phyloP scores from a whole-genome alignment of 2,888 invertebrate species.

The Cephus pulcher region DNA sequence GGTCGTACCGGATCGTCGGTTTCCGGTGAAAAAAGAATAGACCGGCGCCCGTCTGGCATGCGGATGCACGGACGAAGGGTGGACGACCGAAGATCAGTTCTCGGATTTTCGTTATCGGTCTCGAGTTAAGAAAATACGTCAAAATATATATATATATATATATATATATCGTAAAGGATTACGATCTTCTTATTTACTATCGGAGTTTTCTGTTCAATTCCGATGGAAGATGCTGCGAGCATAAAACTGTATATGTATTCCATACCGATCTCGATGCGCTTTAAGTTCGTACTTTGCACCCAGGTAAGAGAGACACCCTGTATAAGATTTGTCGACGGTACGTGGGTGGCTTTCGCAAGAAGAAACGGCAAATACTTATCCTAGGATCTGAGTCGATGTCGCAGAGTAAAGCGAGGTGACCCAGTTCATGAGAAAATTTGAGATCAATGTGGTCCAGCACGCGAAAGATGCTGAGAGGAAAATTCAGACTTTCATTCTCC shows the following conservation, averaged over 20 bases:
- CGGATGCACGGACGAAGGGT: too few species aligned
- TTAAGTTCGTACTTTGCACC: neutral
- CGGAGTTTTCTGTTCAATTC: too few species aligned
- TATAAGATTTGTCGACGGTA: neutral
- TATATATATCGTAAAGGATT: too few species aligned
- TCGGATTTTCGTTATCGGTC: too few species aligned
- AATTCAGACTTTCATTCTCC: neutral
- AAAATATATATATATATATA: too few species aligned
- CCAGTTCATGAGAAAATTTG: neutral
- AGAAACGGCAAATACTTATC: neutral
- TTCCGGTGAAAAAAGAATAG: too few species aligned
- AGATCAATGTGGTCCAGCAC: neutral
- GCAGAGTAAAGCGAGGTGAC: neutral
- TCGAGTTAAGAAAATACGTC: too few species aligned
- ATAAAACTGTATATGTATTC: neutral
- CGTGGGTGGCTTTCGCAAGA: neutral
- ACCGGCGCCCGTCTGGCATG: too few species aligned
- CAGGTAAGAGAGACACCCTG: neutral
- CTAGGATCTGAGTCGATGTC: neutral
- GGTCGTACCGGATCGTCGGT: too few species aligned
- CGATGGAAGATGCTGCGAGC: too few species aligned
- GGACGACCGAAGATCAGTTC: too few species aligned
- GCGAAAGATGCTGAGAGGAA: neutral
- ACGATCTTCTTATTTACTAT: too few species aligned
- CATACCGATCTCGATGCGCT: neutral